Conservation (phyloP, 2,888 invertebrate genomes). For the Tenthredo livida region DNA sequence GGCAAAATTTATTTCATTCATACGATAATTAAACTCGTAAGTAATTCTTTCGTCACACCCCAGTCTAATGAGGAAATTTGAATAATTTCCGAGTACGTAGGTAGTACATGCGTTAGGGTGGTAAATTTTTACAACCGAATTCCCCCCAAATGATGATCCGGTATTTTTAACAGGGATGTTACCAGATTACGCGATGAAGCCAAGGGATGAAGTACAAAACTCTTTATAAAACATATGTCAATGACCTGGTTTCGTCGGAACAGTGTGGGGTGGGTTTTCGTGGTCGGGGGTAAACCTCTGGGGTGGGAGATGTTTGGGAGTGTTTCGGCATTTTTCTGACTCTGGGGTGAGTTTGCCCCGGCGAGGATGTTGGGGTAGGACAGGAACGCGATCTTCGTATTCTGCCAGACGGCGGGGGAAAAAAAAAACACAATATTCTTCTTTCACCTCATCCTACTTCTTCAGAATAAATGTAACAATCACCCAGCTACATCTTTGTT, state of each 20-base stretch:
- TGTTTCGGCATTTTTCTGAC: slow-evolving; percentile 68
- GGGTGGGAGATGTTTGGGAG: slow-evolving; percentile 58
- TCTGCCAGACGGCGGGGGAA: slow-evolving; percentile 40
- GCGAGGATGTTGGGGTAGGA: slow-evolving; percentile 59
- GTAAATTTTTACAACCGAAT: slow-evolving; percentile 6
- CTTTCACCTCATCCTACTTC: background rate
- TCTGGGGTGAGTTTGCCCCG: slow-evolving; percentile 58
- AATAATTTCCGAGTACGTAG: slow-evolving; percentile 18
- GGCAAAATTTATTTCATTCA: background rate
- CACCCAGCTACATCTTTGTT: background rate
- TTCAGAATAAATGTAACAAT: background rate
- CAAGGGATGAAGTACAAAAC: slow-evolving; percentile 48
- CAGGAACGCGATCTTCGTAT: slow-evolving; percentile 54
- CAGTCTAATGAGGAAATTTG: slow-evolving; percentile 6
- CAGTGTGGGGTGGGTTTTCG: slow-evolving; percentile 51
- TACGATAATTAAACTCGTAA: background rate
- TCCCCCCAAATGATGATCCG: slow-evolving; percentile 25
- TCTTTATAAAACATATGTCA: slow-evolving; percentile 62
- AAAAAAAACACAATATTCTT: background rate
- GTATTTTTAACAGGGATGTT: slow-evolving; percentile 20
- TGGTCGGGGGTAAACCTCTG: slow-evolving; percentile 45
- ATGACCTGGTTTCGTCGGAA: slow-evolving; percentile 64
- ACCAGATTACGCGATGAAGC: slow-evolving; percentile 31
- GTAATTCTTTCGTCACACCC: slow-evolving; percentile 6
- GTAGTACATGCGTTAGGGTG: background rate